A percentile compares a stretch with the other conserved stretches of the same genome.
phyloP scores from a whole-genome alignment of 2,113 vertebrate species.

The Anas platyrhynchos region DNA sequence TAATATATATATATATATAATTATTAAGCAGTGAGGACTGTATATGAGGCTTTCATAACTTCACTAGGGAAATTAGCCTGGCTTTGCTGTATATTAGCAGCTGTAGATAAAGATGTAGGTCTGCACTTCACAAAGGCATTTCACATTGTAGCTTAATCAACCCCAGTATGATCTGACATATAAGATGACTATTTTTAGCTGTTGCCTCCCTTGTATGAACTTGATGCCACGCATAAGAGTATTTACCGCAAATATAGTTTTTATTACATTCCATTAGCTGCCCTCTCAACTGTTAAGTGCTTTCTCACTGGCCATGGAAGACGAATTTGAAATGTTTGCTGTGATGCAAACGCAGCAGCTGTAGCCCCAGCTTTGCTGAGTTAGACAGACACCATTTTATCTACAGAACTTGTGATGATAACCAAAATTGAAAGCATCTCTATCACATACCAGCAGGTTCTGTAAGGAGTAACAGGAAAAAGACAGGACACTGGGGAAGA shows the following conservation, averaged over 20 bases:
- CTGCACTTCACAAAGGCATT: background rate
- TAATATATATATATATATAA: no score
- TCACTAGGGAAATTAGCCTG: background rate
- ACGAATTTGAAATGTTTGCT: background rate
- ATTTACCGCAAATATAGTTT: background rate
- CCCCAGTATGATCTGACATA: background rate
- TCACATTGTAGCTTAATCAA: background rate
- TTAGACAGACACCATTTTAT: background rate
- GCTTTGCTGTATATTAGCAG: background rate
- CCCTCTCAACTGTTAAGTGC: background rate
- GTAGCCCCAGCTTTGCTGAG: background rate
- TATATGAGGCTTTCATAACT: background rate
- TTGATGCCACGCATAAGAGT: background rate
- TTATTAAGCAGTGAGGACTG: background rate
- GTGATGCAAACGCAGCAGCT: background rate
- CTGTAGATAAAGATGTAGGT: background rate
- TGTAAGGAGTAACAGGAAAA: background rate
- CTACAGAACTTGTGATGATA: background rate
- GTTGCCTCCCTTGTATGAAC: background rate
- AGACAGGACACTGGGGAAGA: background rate
- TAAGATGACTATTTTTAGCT: background rate
- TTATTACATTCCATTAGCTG: background rate
- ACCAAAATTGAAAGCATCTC: background rate
- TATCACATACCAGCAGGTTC: background rate
- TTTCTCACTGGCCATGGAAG: background rate